Evolutionary conservation across 2,797 vertebrate genomes (phyloP).

Genomic region (Percopsis omiscomaycus): DNA sequence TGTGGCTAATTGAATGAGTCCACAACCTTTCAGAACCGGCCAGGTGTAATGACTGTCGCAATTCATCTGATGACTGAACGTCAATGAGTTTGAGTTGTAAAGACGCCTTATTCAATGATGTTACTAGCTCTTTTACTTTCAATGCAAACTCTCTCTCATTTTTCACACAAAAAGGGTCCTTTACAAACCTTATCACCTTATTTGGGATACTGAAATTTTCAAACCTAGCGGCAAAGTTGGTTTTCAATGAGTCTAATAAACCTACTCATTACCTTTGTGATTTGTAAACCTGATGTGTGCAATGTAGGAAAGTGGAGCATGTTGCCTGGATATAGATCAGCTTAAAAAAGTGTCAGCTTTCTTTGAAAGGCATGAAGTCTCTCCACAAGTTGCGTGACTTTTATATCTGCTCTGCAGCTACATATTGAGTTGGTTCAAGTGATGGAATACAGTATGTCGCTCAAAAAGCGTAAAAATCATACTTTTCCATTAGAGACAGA

Average conservation of each 20-base stretch:
- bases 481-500: slow-evolving; percentile 13
- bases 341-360: slow-evolving; percentile 17
- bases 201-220: slow-evolving; percentile 12
- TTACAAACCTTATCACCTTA: slow-evolving; percentile 23
- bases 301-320: slow-evolving; percentile 29
- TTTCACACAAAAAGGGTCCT: slow-evolving; percentile 12
- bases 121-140: neutral
- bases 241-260: slow-evolving; percentile 14
- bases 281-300: slow-evolving; percentile 16
- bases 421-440: slow-evolving; percentile 10
- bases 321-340: slow-evolving; percentile 16
- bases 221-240: slow-evolving; percentile 22
- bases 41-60: slow-evolving; percentile 33
- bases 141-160: neutral
- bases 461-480: slow-evolving; percentile 5
- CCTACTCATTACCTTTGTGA: slow-evolving; percentile 13
- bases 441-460: slow-evolving; percentile 11
- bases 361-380: slow-evolving; percentile 15
- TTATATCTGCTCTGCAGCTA: slow-evolving; percentile 15
- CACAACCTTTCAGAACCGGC: slow-evolving; percentile 10
- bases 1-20: slow-evolving; percentile 15
- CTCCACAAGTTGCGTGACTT: slow-evolving; percentile 3
- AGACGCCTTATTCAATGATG: neutral
- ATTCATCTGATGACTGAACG: slow-evolving; percentile 38
- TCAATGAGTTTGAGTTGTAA: slow-evolving; percentile 1